These are phyloP conservation scores for Stigmatopora nigra DNA, from an alignment of 2,113 vertebrate genomes.

Conservation along the genomic window DNA sequence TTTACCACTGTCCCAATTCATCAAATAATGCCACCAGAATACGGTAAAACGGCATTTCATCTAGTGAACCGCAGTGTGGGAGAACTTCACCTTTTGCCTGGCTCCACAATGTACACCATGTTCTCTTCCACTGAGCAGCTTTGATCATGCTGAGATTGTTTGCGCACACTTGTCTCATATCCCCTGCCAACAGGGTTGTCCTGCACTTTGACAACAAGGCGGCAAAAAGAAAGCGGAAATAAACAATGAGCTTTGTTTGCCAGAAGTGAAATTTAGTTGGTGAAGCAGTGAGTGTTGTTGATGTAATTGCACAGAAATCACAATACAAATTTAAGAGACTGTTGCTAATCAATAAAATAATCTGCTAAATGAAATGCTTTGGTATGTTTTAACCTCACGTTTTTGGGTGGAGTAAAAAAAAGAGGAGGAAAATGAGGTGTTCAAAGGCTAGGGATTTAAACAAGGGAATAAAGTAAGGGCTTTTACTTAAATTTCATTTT, in stretches of 20 bases:
- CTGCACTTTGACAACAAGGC: slow-evolving; percentile 40
- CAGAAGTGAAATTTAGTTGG: slow-evolving; percentile 34
- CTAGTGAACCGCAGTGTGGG: slow-evolving; percentile 37
- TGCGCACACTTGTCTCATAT: slow-evolving; percentile 48
- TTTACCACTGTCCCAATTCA: background rate
- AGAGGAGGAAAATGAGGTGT: background rate
- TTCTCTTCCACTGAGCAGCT: slow-evolving; percentile 56
- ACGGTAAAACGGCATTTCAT: slow-evolving; percentile 7
- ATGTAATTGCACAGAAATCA: slow-evolving; percentile 49
- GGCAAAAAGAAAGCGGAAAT: slow-evolving; percentile 30
- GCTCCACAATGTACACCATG: slow-evolving; percentile 38
- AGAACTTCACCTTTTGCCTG: slow-evolving; percentile 37
- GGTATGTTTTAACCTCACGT: slow-evolving; percentile 22
- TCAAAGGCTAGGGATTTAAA: background rate
- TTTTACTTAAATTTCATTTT: background rate
- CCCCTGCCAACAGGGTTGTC: slow-evolving; percentile 35
- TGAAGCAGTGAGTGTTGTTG: slow-evolving; percentile 22
- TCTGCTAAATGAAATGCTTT: slow-evolving; percentile 31
- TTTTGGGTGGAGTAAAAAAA: background rate
- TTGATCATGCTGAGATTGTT: slow-evolving; percentile 61
- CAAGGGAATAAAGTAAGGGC: no score
- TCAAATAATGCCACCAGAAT: background rate
- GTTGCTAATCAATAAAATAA: slow-evolving; percentile 43
- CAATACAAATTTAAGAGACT: slow-evolving; percentile 41
- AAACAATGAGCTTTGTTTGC: slow-evolving; percentile 40